Base-by-base conservation (phyloP, 2,797 vertebrate species). In the Falco biarmicus region DNA sequence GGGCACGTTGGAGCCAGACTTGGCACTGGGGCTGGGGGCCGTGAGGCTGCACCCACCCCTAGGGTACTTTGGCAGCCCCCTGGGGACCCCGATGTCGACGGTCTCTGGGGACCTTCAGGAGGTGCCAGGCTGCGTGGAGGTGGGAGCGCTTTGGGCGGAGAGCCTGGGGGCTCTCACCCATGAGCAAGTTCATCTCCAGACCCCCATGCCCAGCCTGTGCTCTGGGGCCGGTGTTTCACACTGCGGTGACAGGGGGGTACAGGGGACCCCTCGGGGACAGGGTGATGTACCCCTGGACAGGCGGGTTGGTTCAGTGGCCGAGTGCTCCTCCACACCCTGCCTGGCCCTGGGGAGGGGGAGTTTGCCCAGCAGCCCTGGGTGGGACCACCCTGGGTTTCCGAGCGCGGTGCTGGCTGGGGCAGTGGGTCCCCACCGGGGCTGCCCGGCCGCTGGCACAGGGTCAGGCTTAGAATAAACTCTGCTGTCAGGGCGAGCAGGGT, bases 391-490 rank as follows among this genome's bases (percentile, higher is more conserved):
- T 19, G 43, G 37, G 4, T 34, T 88, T 48, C 6, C 2, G 19
- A 81, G 47, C 1, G 1, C 0, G 11, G 65, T 15, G 4, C 47
- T 24, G n/a, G 54, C 43, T 2, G 25, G 90, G 87, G 45, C 19
- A 9, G 75, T 13, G 51, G 81, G 95, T 90, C 81, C 71, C 48
- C 50, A 29, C 51, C 2, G 13, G 78, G 50, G 84, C 89, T 81
- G 69, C 84, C 56, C 0, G 1, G 34, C 43, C 0, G 1, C 94
- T 96, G 93, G 95, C 95, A 87, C 0, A 0, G 81, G 56, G 41
- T 96, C 95, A 96, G 92, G 83, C 97, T 96, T 79, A 90, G 97
- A 97, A 97, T 97, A 97, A 95, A 90, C 84, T 76, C 69, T 1
- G 68, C 87, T 87, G 87, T 39, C 31, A n/a, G 71, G 76, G 78